Evolutionary conservation across 2,888 invertebrate species (phyloP).

Genomic region (Ryuthela nishihirai): DNA sequence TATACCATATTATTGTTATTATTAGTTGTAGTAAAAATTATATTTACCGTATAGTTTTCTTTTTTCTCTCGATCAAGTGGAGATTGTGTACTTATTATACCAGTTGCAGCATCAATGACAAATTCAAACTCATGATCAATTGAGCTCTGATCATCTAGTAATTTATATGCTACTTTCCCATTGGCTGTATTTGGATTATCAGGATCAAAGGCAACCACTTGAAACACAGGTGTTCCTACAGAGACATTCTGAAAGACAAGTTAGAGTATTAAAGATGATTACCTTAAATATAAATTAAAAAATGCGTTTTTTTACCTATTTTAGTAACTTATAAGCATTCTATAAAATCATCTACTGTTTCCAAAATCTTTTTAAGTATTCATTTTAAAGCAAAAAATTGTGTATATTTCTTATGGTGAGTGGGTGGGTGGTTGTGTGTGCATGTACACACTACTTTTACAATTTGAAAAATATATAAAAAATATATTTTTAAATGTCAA

Average conservation of each 20-base stretch:
- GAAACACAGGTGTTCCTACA: slow-evolving; percentile 67
- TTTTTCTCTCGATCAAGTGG: slow-evolving; percentile 70
- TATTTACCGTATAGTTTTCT: slow-evolving; percentile 65
- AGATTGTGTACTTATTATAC: slow-evolving; percentile 66
- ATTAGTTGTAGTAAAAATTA: not conserved
- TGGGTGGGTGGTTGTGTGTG: too few relatives aligned
- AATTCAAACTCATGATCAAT: slow-evolving; percentile 60
- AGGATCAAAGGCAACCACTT: slow-evolving; percentile 71
- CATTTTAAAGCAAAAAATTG: too few relatives aligned
- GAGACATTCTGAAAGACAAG: slow-evolving; percentile 61
- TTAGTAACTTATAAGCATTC: not conserved
- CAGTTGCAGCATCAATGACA: slow-evolving; percentile 63
- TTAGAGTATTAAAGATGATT: not conserved
- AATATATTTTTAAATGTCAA: too few relatives aligned
- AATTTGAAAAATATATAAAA: too few relatives aligned
- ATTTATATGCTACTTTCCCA: slow-evolving; percentile 66
- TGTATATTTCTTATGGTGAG: too few relatives aligned
- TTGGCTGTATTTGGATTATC: slow-evolving; percentile 72
- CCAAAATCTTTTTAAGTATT: too few relatives aligned
- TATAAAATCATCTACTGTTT: too few relatives aligned
- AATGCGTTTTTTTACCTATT: not conserved
- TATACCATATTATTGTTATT: not conserved
- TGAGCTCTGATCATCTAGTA: slow-evolving; percentile 62
- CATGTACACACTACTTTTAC: too few relatives aligned
- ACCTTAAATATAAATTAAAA: not conserved